Conservation (phyloP, 2,888 invertebrate genomes). For the Tryphoninae sp. region DNA sequence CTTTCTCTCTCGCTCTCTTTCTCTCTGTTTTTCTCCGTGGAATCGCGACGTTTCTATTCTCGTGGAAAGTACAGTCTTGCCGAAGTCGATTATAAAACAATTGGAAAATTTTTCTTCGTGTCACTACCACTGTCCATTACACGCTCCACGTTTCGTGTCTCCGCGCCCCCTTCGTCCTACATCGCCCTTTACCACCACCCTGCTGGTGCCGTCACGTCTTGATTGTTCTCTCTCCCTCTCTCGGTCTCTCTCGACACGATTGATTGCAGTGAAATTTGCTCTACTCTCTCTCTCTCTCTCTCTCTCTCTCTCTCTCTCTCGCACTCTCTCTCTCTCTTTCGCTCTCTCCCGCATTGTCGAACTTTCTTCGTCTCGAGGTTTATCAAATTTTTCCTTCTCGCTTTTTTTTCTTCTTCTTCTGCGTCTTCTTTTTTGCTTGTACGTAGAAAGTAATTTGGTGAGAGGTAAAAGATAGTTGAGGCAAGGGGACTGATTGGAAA, state of each 20-base stretch:
- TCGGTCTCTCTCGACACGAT: constrained; percentile 39
- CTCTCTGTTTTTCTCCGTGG: constrained; percentile 21
- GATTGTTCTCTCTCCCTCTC: constrained; percentile 50
- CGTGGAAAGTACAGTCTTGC: not conserved
- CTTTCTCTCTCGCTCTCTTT: constrained; percentile 32
- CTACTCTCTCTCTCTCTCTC: constrained; percentile 23
- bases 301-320: not conserved
- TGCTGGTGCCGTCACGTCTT: constrained; percentile 10
- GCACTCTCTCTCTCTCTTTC: not conserved
- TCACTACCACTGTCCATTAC: constrained; percentile 30
- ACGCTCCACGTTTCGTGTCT: constrained; percentile 38
- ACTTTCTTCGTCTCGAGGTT: constrained; percentile 13
- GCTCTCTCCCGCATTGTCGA: not conserved
- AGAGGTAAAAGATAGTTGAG: constrained; percentile 30
- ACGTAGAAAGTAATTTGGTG: constrained; percentile 56
- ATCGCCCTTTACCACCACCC: not conserved
- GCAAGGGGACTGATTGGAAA: constrained; percentile 56
- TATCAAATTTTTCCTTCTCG: constrained; percentile 37
- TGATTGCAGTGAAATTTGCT: constrained; percentile 49
- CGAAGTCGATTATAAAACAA: constrained; percentile 64
- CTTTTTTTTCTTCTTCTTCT: too few species aligned
- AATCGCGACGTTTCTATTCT: constrained; percentile 18
- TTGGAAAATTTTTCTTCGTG: constrained; percentile 47
- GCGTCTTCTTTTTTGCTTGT: constrained; percentile 12
- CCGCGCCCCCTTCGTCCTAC: not conserved